phyloP scores from a whole-genome alignment of 2,888 invertebrate species.

The Caradrina clavipalpis region DNA sequence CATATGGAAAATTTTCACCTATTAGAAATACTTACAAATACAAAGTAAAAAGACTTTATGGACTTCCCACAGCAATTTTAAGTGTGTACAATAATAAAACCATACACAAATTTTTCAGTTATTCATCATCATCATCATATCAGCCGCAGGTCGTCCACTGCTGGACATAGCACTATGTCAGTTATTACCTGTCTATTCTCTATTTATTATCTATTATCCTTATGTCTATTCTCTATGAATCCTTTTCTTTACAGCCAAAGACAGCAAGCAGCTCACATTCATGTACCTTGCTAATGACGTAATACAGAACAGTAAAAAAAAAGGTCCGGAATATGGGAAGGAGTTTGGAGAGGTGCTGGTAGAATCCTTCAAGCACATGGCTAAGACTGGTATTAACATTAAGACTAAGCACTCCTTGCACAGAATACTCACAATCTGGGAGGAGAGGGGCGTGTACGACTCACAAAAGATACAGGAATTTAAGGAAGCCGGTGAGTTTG shows the following conservation, averaged over 20 bases:
- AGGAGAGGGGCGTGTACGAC: constrained; percentile 97
- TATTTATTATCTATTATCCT: too few species aligned
- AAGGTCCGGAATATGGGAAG: constrained; percentile 98
- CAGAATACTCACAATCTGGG: constrained; percentile 97
- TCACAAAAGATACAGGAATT: constrained; percentile 95
- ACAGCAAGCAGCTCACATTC: constrained; percentile 96
- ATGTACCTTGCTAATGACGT: constrained; percentile 99
- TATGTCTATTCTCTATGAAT: constrained; percentile 5
- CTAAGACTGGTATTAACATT: constrained; percentile 93
- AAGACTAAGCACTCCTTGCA: constrained; percentile 95
- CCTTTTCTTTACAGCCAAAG: constrained; percentile 92
- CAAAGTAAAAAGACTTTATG: too few species aligned
- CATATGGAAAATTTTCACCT: too few species aligned
- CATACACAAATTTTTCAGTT: too few species aligned
- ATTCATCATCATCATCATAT: too few species aligned
- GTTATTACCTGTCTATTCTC: too few species aligned
- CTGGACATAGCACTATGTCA: too few species aligned
- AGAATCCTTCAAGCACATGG: constrained; percentile 96
- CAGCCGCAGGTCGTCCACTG: too few species aligned
- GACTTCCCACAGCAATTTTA: too few species aligned
- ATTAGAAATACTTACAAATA: too few species aligned
- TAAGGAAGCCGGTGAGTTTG: constrained; percentile 91
- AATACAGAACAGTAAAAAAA: constrained; percentile 99
- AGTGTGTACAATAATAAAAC: too few species aligned
- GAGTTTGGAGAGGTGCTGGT: constrained; percentile 95